These are phyloP conservation scores for Eilema sororculum DNA, from an alignment of 2,888 invertebrate genomes.

Conservation along the genomic window DNA sequence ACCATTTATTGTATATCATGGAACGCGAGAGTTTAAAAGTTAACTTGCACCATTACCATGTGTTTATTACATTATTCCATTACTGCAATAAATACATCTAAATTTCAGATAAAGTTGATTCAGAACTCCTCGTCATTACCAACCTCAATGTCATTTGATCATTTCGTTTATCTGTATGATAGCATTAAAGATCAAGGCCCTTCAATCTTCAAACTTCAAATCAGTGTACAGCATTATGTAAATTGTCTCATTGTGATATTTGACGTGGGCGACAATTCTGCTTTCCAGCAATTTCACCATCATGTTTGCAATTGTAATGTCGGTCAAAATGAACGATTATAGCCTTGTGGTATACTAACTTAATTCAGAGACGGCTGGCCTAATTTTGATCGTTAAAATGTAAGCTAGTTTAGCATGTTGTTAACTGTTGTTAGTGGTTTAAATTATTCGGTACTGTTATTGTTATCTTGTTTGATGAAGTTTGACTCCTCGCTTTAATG, in stretches of 20 bases:
- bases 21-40: too few relatives aligned
- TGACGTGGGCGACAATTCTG: constrained; percentile 50
- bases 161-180: constrained; percentile 19
- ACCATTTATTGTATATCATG: too few relatives aligned
- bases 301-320: constrained; percentile 49
- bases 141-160: constrained; percentile 4
- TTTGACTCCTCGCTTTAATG: background rate
- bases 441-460: constrained; percentile 3
- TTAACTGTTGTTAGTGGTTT: background rate
- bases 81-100: background rate
- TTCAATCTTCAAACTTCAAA: constrained; percentile 30
- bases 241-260: constrained; percentile 51
- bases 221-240: constrained; percentile 38
- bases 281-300: constrained; percentile 56
- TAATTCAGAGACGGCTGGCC: constrained; percentile 19
- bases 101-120: background rate
- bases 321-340: constrained; percentile 45
- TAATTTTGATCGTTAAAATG: constrained; percentile 2
- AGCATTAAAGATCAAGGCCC: constrained; percentile 25
- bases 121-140: background rate
- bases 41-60: too few relatives aligned
- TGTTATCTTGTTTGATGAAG: constrained; percentile 4
- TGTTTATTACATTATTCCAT: background rate
- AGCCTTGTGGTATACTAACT: constrained; percentile 27
- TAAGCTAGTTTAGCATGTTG: constrained; percentile 8